Conservation (phyloP, 2,113 vertebrate species). For the Apus apus region DNA sequence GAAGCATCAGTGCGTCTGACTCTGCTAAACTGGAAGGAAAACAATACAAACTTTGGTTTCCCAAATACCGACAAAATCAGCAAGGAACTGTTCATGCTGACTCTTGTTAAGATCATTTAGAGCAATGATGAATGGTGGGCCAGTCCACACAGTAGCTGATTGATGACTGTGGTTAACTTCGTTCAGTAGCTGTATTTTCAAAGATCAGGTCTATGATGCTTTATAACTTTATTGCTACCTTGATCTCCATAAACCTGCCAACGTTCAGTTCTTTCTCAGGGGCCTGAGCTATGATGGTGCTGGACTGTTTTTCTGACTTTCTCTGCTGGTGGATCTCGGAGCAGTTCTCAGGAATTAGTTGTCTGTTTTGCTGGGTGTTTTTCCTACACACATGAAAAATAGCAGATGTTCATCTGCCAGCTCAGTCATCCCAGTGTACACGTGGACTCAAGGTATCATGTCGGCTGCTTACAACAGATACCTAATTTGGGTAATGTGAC, state of each 20-base stretch:
- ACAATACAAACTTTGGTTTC: not conserved
- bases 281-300: not conserved
- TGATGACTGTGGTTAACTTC: not conserved
- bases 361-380: not conserved
- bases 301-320: not conserved
- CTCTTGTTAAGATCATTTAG: not conserved
- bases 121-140: not conserved
- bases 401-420: not conserved
- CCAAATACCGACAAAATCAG: not conserved
- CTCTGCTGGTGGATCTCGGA: not conserved
- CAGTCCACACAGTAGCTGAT: not conserved
- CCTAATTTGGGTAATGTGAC: not conserved
- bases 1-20: not conserved
- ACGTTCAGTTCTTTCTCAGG: not conserved
- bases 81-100: not conserved
- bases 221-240: not conserved
- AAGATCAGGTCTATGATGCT: not conserved
- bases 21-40: not conserved
- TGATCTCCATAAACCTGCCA: not conserved
- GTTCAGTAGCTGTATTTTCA: not conserved
- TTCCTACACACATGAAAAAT: not conserved
- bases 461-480: not conserved
- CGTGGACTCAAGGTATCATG: fast-evolving
- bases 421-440: not conserved
- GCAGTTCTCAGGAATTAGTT: not conserved